A percentile compares a stretch with the other conserved stretches of the same genome.
These are phyloP conservation scores for Scaptomyza graminum DNA, from an alignment of 1,140 invertebrate genomes.

Conservation along the genomic window DNA sequence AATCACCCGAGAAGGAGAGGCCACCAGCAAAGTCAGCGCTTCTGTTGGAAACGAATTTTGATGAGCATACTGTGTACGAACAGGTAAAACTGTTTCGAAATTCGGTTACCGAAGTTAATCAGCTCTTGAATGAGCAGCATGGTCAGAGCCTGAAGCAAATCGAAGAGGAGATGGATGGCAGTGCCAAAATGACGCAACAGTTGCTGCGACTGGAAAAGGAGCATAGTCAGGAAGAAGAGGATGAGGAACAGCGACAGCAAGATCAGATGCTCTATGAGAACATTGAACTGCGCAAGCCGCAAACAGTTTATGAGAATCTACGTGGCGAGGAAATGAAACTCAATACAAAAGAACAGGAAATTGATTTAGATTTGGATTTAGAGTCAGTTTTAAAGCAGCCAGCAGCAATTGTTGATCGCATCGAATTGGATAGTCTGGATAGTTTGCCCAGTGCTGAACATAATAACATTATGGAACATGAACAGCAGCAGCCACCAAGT, in stretches of 20 bases:
- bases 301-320: constrained; percentile 85
- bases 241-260: constrained; percentile 2
- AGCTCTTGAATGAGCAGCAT: constrained; percentile 84
- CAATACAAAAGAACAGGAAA: constrained; percentile 31
- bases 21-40: constrained; percentile 43
- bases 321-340: constrained; percentile 80
- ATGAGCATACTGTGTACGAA: constrained; percentile 87
- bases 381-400: constrained; percentile 28
- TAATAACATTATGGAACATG: constrained; percentile 46
- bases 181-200: constrained; percentile 77
- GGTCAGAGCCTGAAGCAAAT: constrained; percentile 66
- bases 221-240: constrained; percentile 7
- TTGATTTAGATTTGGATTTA: constrained; percentile 26
- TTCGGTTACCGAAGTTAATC: constrained; percentile 90
- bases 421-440: constrained; percentile 78
- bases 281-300: constrained; percentile 81
- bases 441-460: constrained; percentile 69
- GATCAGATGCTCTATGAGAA: constrained; percentile 77
- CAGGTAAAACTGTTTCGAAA: constrained; percentile 90
- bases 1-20: constrained; percentile 74
- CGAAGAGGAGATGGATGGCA: constrained; percentile 57
- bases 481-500: constrained; percentile 47
- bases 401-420: constrained; percentile 54
- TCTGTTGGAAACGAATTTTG: constrained; percentile 79
- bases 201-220: constrained; percentile 62